A percentile compares a stretch with the other conserved stretches of the same genome.
phyloP scores from a whole-genome alignment of 2,797 vertebrate genomes.

The Urocyon cinereoargenteus region DNA sequence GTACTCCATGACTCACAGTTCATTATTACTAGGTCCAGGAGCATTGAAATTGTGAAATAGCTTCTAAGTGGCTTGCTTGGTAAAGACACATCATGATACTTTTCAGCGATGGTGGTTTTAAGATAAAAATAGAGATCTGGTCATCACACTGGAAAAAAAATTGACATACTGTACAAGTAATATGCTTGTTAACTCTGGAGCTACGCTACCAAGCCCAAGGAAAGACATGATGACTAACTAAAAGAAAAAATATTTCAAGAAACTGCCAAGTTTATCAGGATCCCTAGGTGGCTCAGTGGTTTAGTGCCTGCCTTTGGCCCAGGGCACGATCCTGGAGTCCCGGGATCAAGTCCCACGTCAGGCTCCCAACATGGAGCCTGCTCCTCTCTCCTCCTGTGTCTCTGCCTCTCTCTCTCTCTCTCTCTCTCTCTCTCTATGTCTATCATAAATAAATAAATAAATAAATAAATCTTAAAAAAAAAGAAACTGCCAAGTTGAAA shows the following conservation, averaged over 20 bases:
- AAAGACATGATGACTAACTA: not conserved
- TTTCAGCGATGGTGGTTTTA: slow-evolving; percentile 31
- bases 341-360: too few relatives aligned
- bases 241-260: slow-evolving; percentile 55
- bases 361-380: too few relatives aligned
- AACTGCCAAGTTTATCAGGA: not conserved
- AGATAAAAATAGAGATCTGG: slow-evolving; percentile 15
- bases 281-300: too few relatives aligned
- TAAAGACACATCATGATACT: slow-evolving; percentile 2
- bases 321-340: too few relatives aligned
- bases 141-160: slow-evolving; percentile 41
- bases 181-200: not conserved
- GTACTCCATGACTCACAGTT: slow-evolving; percentile 40
- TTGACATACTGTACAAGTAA: not conserved
- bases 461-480: too few relatives aligned
- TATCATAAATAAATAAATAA: too few relatives aligned
- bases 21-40: slow-evolving; percentile 5
- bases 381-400: too few relatives aligned
- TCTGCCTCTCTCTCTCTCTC: too few relatives aligned
- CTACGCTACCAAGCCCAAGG: slow-evolving; percentile 9
- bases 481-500: slow-evolving; percentile 61
- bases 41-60: slow-evolving; percentile 5
- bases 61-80: slow-evolving; percentile 34
- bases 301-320: too few relatives aligned
- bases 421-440: too few relatives aligned